phyloP scores from a whole-genome alignment of 2,888 invertebrate genomes.

The Chesias legatella region DNA sequence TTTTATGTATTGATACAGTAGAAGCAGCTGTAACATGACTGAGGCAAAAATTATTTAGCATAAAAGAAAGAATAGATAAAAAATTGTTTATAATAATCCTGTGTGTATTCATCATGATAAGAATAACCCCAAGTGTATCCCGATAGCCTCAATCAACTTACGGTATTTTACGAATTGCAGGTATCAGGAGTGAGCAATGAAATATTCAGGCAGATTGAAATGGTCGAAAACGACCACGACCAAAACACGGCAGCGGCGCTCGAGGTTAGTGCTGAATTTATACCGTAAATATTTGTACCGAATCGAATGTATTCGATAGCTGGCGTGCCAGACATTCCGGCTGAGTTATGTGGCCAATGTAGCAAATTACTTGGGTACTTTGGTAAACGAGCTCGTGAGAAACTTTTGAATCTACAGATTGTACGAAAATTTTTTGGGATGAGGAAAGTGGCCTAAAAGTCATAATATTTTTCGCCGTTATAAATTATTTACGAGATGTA shows the following conservation, averaged over 20 bases:
- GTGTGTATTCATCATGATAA: no score
- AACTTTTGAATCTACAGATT: no score
- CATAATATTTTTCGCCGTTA: no score
- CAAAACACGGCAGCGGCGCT: constrained; percentile 94
- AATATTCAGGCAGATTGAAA: constrained; percentile 98
- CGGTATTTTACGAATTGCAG: constrained; percentile 62
- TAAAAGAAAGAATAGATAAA: no score
- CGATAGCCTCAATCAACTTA: constrained; percentile 13
- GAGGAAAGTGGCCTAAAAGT: no score
- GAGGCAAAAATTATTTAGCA: no score
- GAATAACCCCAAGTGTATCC: neutral
- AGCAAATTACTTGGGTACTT: constrained; percentile 8
- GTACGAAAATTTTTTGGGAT: no score
- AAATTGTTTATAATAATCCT: no score
- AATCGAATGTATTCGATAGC: constrained; percentile 7
- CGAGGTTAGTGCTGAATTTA: constrained; percentile 79
- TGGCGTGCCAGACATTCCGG: constrained; percentile 4
- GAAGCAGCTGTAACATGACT: no score
- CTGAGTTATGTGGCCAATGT: constrained; percentile 12
- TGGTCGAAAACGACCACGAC: constrained; percentile 97
- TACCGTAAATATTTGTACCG: constrained; percentile 4
- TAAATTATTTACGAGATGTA: no score
- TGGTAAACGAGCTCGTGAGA: neutral
- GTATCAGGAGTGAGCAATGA: constrained; percentile 97
- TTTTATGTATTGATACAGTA: no score